phyloP scores from a whole-genome alignment of 2,797 vertebrate genomes.

The Betta splendens region DNA sequence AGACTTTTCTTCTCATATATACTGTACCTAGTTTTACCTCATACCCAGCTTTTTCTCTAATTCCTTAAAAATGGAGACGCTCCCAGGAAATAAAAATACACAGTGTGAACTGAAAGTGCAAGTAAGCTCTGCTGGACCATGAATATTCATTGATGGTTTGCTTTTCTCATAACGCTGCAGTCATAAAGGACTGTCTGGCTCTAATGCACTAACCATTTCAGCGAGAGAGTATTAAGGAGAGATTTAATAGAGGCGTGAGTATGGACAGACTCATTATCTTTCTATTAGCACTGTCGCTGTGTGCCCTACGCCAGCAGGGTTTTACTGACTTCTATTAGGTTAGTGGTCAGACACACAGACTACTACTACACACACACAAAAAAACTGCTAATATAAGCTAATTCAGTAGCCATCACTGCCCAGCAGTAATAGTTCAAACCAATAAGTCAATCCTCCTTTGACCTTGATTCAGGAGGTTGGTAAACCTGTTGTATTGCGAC shows the following conservation, averaged over 20 bases:
- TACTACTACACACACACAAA: conserved; percentile 46
- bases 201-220: conserved; percentile 74
- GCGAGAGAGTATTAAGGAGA: conserved; percentile 82
- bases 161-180: conserved; percentile 73
- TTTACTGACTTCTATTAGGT: conserved; percentile 81
- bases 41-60: neutral
- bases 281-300: conserved; percentile 81
- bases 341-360: conserved; percentile 71
- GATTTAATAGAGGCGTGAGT: conserved; percentile 84
- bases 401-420: conserved; percentile 73
- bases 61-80: conserved; percentile 16
- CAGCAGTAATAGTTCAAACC: conserved; percentile 72
- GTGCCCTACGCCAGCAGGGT: conserved; percentile 72
- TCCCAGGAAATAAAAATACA: conserved; percentile 16
- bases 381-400: conserved; percentile 70
- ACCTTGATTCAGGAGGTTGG: conserved; percentile 68
- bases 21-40: neutral
- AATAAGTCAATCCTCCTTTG: conserved; percentile 77
- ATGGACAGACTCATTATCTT: conserved; percentile 84
- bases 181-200: conserved; percentile 71
- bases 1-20: neutral
- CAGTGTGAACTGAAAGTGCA: conserved; percentile 48
- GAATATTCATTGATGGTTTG: conserved; percentile 74
- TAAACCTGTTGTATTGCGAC: conserved; percentile 36
- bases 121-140: conserved; percentile 52